These are phyloP conservation scores for Scarus forsteni DNA, from an alignment of 2,797 vertebrate species.

Conservation along the genomic window DNA sequence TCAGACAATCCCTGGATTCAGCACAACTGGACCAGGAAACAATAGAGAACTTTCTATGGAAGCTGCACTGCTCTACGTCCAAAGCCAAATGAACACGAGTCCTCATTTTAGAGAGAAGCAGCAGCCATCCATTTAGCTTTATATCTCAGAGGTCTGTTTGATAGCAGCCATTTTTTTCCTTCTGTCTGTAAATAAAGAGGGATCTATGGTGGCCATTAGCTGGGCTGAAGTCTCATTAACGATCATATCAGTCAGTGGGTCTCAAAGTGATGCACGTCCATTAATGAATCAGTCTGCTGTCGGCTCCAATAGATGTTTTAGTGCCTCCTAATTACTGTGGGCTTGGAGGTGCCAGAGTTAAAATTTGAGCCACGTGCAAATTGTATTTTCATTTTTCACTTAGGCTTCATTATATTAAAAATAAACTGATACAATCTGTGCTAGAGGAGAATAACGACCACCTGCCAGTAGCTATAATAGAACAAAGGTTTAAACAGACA, in stretches of 20 bases:
- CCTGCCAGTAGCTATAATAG: constrained; percentile 44
- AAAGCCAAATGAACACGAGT: constrained; percentile 59
- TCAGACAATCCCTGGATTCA: constrained; percentile 83
- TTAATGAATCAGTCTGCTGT: constrained; percentile 69
- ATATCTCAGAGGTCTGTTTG: constrained; percentile 46
- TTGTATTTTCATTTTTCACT: constrained; percentile 55
- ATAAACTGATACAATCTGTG: constrained; percentile 44
- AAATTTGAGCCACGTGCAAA: constrained; percentile 50
- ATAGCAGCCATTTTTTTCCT: constrained; percentile 44
- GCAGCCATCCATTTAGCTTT: constrained; percentile 56
- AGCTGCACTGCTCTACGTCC: constrained; percentile 57
- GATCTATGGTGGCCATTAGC: constrained; percentile 73
- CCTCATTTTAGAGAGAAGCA: constrained; percentile 52
- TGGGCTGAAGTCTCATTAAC: constrained; percentile 66
- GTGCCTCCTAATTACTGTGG: constrained; percentile 64
- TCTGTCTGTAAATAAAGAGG: constrained; percentile 63
- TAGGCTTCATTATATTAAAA: constrained; percentile 54
- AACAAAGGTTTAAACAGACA: constrained; percentile 40
- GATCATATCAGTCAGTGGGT: constrained; percentile 58
- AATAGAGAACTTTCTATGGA: constrained; percentile 85
- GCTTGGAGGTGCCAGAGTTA: constrained; percentile 46
- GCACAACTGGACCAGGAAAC: constrained; percentile 75
- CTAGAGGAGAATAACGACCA: constrained; percentile 60
- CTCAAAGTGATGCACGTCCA: constrained; percentile 45
- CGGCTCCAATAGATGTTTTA: constrained; percentile 59